Evolutionary conservation across 2,888 invertebrate genomes (phyloP).

Genomic region (Aphidoletes aphidimyza): DNA sequence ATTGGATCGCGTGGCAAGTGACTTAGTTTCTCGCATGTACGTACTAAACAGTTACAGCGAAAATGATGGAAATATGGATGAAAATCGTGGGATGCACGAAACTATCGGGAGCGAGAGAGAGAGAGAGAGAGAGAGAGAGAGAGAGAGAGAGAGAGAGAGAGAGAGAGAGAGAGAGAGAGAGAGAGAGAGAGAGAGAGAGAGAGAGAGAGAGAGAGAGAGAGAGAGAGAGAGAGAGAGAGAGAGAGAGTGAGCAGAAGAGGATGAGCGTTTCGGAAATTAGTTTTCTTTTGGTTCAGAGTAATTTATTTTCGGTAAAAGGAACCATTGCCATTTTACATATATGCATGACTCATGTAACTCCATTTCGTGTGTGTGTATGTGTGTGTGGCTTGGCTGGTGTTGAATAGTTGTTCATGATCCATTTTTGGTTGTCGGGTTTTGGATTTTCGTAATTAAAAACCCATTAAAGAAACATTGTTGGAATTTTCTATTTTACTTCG

Average conservation of each 20-base stretch:
- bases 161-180: no score
- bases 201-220: no score
- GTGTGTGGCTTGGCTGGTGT: background rate
- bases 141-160: background rate
- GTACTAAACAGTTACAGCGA: background rate
- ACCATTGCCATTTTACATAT: background rate
- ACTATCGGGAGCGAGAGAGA: background rate
- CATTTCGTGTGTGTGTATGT: no score
- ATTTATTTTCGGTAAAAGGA: background rate
- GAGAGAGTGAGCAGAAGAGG: no score
- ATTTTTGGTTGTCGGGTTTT: background rate
- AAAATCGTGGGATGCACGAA: background rate
- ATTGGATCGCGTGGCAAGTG: background rate
- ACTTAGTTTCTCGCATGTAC: constrained; percentile 10
- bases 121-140: background rate
- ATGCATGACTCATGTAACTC: no score
- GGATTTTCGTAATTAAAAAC: constrained; percentile 51
- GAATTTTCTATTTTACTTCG: background rate
- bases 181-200: no score
- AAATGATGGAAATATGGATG: constrained; percentile 48
- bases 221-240: no score
- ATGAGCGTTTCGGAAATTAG: constrained; percentile 43
- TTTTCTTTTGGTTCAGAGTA: constrained; percentile 8
- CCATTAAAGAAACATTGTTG: constrained; percentile 29
- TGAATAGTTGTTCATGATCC: background rate